Base-by-base conservation (phyloP, 2,888 invertebrate species). In the Chrysina gloriosa region DNA sequence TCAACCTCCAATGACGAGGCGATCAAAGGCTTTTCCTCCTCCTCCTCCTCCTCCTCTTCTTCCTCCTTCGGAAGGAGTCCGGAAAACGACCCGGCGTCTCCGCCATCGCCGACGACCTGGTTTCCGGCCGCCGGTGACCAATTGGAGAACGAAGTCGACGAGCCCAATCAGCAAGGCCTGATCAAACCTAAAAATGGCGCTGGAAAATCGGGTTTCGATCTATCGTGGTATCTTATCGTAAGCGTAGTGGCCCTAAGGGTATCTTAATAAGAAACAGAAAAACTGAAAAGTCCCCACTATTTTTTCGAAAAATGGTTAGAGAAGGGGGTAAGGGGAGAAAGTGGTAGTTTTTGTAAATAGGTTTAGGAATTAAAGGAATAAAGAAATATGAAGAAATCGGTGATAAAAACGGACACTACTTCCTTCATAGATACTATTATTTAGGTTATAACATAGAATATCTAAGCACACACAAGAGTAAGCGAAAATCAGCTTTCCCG, bases 141-240 rank as follows among this genome's bases (percentile, higher is more conserved):
- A 72, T 78, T 84, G n/a, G 84, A 83, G 65, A 86, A 86, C 74
- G 84, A 85, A 73, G 85, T 87, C 1, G 87, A 87, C 69, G 86
- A 87, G 74, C 87, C 87, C 0, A 87, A 88, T 76, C 87, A 87
- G 74, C 84, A 86, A 73, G 87, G 87, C 0, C 77, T 86, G 23
- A 79, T 80, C 14, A 81, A 81, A 50, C 74, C 73, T 9, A 72
- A 74, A 36, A 74, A 76, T 65, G 39, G 50, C 4, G 70, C 65
- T 0, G 52, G 16, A 1, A 25, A 14, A 3, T 19, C n/a, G n/a
- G 9, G 9, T 34, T n/a, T n/a, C n/a, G n/a, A n/a, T n/a, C n/a
- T n/a, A n/a, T n/a, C n/a, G n/a, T n/a, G n/a, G n/a, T 61, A 16
- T 16, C 1, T 27, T 9, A 3, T 42, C 27, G 9, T 61, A 27